phyloP scores from a whole-genome alignment of 1,140 invertebrate genomes.

The Acromyrmex echinatior region DNA sequence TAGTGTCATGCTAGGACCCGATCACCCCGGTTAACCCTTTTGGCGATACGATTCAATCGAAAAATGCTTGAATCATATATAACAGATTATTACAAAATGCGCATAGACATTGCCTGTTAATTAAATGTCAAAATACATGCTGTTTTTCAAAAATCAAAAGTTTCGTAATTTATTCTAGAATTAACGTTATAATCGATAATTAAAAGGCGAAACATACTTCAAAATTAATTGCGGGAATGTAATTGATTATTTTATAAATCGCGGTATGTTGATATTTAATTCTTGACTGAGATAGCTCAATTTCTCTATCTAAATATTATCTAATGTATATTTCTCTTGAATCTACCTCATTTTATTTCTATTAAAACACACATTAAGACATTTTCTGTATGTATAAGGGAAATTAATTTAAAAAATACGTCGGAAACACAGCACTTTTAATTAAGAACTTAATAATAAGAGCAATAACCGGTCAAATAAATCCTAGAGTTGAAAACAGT shows the following conservation, averaged over 20 bases:
- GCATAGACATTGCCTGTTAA: neutral
- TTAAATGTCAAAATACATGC: neutral
- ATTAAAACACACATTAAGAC: neutral
- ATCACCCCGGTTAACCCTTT: constrained; percentile 55
- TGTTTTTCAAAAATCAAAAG: neutral
- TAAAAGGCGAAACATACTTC: neutral
- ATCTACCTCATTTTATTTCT: neutral
- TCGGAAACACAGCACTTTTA: neutral
- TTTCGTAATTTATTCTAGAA: neutral
- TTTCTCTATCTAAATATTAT: neutral
- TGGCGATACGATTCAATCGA: constrained; percentile 27
- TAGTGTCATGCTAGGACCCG: constrained; percentile 29
- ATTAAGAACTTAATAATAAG: constrained; percentile 24
- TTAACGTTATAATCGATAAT: neutral
- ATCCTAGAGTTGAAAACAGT: neutral
- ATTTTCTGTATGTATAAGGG: neutral
- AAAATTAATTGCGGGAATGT: neutral
- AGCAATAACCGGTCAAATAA: constrained; percentile 8
- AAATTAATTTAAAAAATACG: neutral
- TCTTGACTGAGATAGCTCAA: neutral
- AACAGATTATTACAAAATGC: neutral
- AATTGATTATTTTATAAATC: neutral
- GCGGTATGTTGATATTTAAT: neutral
- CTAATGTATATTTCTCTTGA: neutral
- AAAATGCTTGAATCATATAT: neutral